Percentiles rank a stretch among this genome's conserved stretches.
phyloP scores from a whole-genome alignment of 2,888 invertebrate genomes.

The Acleris literana region DNA sequence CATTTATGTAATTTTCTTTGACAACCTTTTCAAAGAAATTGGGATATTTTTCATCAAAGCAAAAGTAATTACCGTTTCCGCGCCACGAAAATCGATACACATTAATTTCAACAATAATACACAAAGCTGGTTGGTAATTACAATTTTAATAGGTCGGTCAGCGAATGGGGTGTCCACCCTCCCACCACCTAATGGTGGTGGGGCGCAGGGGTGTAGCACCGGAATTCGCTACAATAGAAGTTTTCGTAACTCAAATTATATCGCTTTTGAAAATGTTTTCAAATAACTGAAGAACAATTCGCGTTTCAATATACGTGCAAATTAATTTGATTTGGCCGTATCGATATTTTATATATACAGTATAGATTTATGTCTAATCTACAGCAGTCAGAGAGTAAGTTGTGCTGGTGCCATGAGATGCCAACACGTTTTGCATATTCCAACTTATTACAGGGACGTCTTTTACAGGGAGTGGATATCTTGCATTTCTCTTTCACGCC shows the following conservation, averaged over 20 bases:
- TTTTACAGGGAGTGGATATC: too few species aligned
- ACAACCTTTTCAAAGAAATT: slow-evolving; percentile 6
- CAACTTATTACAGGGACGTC: too few species aligned
- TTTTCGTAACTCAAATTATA: slow-evolving; percentile 68
- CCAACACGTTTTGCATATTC: too few species aligned
- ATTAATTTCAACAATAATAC: slow-evolving; percentile 70
- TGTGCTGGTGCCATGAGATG: too few species aligned
- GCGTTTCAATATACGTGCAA: slow-evolving; percentile 38
- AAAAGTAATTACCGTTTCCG: slow-evolving; percentile 23
- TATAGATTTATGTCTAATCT: too few species aligned
- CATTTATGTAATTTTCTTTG: not conserved
- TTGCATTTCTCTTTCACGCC: too few species aligned
- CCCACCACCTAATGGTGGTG: slow-evolving; percentile 39
- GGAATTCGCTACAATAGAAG: slow-evolving; percentile 60
- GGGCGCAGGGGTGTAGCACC: slow-evolving; percentile 47
- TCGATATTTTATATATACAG: not conserved
- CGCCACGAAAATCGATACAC: slow-evolving; percentile 60
- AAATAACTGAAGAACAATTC: slow-evolving; percentile 49
- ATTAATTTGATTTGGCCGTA: slow-evolving; percentile 32
- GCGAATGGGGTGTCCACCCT: slow-evolving; percentile 48
- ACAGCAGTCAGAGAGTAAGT: too few species aligned
- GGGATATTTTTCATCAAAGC: slow-evolving; percentile 4
- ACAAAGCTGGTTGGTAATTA: slow-evolving; percentile 73
- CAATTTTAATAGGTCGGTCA: slow-evolving; percentile 79
- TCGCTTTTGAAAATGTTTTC: slow-evolving; percentile 63